Conservation (phyloP, 2,113 vertebrate species). For the Prolemur simus region DNA sequence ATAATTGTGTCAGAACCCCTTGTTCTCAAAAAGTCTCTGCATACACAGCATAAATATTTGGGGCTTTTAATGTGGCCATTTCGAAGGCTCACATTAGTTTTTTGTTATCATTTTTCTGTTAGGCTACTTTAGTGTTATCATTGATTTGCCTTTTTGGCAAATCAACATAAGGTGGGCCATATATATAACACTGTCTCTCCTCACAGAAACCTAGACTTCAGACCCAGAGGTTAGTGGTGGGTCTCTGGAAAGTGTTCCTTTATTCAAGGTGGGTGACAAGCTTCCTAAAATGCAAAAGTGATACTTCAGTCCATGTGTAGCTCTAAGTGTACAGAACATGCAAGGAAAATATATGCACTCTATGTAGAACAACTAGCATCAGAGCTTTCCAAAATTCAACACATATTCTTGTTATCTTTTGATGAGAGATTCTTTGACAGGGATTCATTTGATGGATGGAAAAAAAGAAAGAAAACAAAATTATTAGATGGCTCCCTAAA, state of each 20-base stretch:
- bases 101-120: not conserved
- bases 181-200: not conserved
- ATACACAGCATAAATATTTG: not conserved
- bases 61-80: not conserved
- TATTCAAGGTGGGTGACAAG: not conserved
- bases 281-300: not conserved
- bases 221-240: not conserved
- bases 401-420: not conserved
- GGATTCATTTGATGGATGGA: not conserved
- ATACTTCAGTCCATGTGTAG: accelerated
- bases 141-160: not conserved
- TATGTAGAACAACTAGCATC: not conserved
- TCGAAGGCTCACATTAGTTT: too few relatives aligned
- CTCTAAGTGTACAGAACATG: not conserved
- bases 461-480: not conserved
- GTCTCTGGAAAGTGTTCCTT: not conserved
- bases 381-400: not conserved
- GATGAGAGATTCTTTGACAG: not conserved
- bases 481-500: not conserved
- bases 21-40: not conserved
- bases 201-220: not conserved
- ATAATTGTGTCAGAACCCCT: not conserved
- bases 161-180: not conserved
- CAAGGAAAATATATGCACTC: not conserved
- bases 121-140: not conserved